phyloP scores from a whole-genome alignment of 2,888 invertebrate species.

The Apodemia zela region DNA sequence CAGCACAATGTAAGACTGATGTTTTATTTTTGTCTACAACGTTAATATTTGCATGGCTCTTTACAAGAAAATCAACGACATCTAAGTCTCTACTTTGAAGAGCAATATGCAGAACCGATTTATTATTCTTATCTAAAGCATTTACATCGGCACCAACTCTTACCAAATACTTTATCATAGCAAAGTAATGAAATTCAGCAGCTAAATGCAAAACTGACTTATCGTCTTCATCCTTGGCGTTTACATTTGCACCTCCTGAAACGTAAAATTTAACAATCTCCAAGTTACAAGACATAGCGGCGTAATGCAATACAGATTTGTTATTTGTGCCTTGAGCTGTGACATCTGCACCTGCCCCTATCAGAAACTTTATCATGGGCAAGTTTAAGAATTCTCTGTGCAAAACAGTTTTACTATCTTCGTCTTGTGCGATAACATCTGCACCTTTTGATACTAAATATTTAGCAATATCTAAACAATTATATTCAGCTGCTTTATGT shows the following conservation, averaged over 20 bases:
- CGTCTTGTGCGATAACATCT: not conserved
- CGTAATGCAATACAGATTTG: not conserved
- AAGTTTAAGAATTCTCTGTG: not conserved
- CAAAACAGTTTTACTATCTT: not conserved
- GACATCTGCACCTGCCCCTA: conserved; percentile 3
- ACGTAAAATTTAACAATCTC: not conserved
- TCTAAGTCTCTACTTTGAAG: not conserved
- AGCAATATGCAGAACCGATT: conserved; percentile 21
- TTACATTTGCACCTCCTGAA: not conserved
- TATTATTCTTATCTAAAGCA: conserved; percentile 11
- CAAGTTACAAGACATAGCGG: not conserved
- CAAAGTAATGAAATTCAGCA: not conserved
- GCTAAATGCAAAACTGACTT: conserved; percentile 21
- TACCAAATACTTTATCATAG: not conserved
- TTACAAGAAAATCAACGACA: not conserved
- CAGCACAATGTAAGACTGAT: conserved; percentile 18
- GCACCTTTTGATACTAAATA: conserved; percentile 1
- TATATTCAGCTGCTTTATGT: not conserved
- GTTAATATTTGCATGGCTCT: not conserved
- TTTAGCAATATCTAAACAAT: not conserved
- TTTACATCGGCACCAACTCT: conserved; percentile 1
- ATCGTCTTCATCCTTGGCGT: conserved; percentile 31
- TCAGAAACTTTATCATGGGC: not conserved
- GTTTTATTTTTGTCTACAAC: conserved; percentile 32
- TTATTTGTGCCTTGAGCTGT: not conserved